These are phyloP conservation scores for Drosophila eugracilis DNA, from an alignment of 1,140 invertebrate genomes.

Conservation along the genomic window DNA sequence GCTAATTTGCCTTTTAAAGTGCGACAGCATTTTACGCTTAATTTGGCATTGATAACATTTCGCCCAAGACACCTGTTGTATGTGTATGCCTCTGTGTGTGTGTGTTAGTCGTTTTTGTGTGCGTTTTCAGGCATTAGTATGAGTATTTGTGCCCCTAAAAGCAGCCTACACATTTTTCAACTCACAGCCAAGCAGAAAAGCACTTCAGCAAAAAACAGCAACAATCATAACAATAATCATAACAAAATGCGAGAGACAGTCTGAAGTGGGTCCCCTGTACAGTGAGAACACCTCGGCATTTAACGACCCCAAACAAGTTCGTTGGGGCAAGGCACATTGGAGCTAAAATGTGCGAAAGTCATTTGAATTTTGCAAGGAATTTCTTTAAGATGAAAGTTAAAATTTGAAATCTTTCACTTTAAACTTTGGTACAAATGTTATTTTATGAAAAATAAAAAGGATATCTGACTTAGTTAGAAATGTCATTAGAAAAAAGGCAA, in stretches of 20 bases:
- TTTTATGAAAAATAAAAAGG: no score
- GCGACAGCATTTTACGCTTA: constrained; percentile 77
- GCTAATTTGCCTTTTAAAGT: constrained; percentile 69
- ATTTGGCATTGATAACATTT: constrained; percentile 73
- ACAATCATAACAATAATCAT: constrained; percentile 70
- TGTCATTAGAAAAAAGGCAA: no score
- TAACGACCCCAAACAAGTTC: constrained; percentile 3
- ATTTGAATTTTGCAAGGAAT: no score
- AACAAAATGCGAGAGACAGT: constrained; percentile 59
- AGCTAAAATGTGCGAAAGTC: no score
- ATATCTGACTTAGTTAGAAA: no score
- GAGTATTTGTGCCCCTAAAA: constrained; percentile 38
- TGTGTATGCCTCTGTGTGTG: not conserved
- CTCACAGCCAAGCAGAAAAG: constrained; percentile 38
- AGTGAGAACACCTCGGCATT: constrained; percentile 15
- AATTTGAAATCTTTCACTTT: no score
- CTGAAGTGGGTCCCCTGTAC: constrained; percentile 35
- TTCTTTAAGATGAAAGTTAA: no score
- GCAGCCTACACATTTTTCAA: constrained; percentile 55
- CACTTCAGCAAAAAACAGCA: constrained; percentile 37
- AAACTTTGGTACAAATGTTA: no score
- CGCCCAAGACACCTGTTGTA: constrained; percentile 52
- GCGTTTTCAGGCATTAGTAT: not conserved
- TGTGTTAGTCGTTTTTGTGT: not conserved
- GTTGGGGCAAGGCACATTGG: constrained; percentile 10